These are phyloP conservation scores for Oryzias javanicus DNA, from an alignment of 2,113 vertebrate species.

Conservation along the genomic window DNA sequence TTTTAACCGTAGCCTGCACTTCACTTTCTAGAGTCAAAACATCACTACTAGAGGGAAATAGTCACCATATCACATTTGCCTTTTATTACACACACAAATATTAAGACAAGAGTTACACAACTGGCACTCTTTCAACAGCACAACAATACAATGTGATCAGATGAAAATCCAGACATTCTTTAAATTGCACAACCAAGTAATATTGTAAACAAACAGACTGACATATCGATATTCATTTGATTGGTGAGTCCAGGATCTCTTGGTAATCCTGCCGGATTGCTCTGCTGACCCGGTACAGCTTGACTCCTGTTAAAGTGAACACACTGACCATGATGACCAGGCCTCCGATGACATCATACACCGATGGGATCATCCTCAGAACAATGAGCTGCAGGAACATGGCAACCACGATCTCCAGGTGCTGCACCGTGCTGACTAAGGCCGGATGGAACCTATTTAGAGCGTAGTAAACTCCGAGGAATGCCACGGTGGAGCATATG, in stretches of 20 bases:
- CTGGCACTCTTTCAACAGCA: constrained; percentile 74
- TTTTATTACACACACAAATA: constrained; percentile 77
- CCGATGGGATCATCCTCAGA: constrained; percentile 87
- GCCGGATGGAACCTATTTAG: constrained; percentile 96
- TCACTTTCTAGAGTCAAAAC: constrained; percentile 46
- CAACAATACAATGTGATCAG: constrained; percentile 75
- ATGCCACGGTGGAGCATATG: constrained; percentile 93
- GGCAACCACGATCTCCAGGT: constrained; percentile 93
- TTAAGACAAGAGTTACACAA: constrained; percentile 77
- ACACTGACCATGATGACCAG: constrained; percentile 92
- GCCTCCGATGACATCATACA: constrained; percentile 89
- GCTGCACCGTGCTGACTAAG: constrained; percentile 96
- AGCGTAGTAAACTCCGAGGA: constrained; percentile 96
- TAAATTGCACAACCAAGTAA: constrained; percentile 71
- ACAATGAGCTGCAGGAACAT: constrained; percentile 96
- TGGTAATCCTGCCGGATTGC: constrained; percentile 88
- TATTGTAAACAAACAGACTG: constrained; percentile 69
- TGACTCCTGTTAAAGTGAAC: constrained; percentile 89
- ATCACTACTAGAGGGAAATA: constrained; percentile 32
- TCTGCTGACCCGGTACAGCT: constrained; percentile 89
- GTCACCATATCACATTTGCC: constrained; percentile 54
- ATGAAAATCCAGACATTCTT: constrained; percentile 75
- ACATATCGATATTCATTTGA: constrained; percentile 81
- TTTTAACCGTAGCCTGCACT: too few species aligned
- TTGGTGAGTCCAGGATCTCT: constrained; percentile 93